Conservation (phyloP, 2,113 vertebrate species). For the Anseranas semipalmata region DNA sequence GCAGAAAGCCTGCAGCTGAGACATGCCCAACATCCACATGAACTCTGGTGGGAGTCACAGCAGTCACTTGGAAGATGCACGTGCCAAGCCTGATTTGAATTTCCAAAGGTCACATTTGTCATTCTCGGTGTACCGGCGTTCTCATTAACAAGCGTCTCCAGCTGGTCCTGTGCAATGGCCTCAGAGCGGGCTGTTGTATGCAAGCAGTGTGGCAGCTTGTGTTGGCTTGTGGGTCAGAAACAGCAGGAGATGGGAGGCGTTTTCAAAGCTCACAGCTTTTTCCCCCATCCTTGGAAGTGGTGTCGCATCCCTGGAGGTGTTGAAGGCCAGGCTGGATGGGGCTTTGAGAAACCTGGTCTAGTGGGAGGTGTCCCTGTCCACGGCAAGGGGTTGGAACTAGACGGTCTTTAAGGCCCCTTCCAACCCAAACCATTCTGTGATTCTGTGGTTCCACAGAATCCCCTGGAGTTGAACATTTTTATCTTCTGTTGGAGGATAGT, state of each 20-base stretch:
- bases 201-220: background rate
- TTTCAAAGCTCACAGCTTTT: background rate
- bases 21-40: background rate
- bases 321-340: background rate
- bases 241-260: background rate
- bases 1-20: background rate
- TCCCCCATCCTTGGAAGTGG: background rate
- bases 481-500: background rate
- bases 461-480: background rate
- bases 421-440: background rate
- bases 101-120: constrained; percentile 56
- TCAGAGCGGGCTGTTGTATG: background rate
- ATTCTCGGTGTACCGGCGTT: background rate
- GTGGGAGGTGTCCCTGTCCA: background rate
- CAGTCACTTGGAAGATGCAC: constrained; percentile 5
- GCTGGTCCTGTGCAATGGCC: background rate
- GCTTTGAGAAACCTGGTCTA: background rate
- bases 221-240: background rate
- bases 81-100: constrained; percentile 41
- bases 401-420: background rate
- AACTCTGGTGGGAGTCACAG: background rate
- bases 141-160: constrained; percentile 46
- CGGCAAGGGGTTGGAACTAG: background rate
- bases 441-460: background rate
- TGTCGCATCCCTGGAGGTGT: background rate